phyloP scores from a whole-genome alignment of 2,113 vertebrate species.

The Passer montanus region DNA sequence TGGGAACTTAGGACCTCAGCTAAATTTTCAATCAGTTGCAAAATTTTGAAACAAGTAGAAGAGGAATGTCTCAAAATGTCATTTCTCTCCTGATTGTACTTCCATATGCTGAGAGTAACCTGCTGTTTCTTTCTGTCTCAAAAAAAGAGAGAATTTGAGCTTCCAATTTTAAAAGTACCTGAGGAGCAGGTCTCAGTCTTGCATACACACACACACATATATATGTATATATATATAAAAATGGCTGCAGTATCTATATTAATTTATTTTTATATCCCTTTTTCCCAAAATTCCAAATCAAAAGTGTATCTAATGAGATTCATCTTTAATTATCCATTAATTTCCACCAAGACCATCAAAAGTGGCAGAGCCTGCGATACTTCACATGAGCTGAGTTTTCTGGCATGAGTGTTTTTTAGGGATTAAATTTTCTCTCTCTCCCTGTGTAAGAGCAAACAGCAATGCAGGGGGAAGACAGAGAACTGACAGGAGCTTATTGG shows the following conservation, averaged over 20 bases:
- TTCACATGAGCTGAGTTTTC: not conserved
- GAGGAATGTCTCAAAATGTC: not conserved
- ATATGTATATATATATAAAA: not conserved
- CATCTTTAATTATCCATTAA: not conserved
- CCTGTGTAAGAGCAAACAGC: not conserved
- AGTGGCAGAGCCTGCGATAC: not conserved
- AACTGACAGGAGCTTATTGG: not conserved
- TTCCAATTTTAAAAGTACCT: not conserved
- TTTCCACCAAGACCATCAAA: not conserved
- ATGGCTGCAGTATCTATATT: not conserved
- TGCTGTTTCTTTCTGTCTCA: not conserved
- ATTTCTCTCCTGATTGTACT: not conserved
- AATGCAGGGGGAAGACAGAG: not conserved
- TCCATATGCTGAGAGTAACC: not conserved
- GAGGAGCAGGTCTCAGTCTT: not conserved
- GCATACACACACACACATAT: not conserved
- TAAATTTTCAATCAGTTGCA: not conserved
- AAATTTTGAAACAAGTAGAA: not conserved
- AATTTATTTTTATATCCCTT: not conserved
- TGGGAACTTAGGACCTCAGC: not conserved
- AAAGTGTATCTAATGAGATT: not conserved
- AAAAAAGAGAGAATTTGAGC: not conserved
- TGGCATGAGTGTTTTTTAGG: not conserved
- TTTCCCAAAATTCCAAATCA: not conserved
- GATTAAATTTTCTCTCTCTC: not conserved